Base-by-base conservation (phyloP, 2,797 vertebrate genomes). In the Pangasius sanitwongsei region DNA sequence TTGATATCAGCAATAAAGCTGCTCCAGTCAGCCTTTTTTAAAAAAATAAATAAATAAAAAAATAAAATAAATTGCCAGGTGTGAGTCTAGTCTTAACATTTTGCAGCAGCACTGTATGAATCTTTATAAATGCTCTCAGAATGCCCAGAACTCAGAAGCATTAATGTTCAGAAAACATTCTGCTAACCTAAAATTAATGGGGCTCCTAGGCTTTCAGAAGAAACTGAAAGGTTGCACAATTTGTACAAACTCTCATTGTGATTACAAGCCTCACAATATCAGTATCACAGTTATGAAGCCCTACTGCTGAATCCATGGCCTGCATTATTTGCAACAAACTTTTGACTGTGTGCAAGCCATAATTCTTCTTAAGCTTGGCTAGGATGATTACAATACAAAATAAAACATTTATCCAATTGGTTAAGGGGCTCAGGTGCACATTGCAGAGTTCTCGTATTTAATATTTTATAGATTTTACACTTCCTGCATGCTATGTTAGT, bases 311-410 rank as follows among this genome's bases (percentile, higher is more conserved):
- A 77, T 50, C 6, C 23, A 50, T 15, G 11, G 5, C 41, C n/a
- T 80, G 48, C 75, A 78, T 78, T 78, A 78, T 57, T 57, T 57
- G 31, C 48, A 77, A n/a, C 74, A 77, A n/a, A 18, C 75, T 55
- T 9, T 31, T 15, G 48, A 78, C 18, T 31, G 50, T n/a, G 16
- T 8, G 28, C 7, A 31, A 80, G n/a, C 6, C n/a, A 55, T 34
- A 37, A 20, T 12, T 34, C 31, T 12, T 34, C 53, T 23, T 34
- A 34, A 18, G 28, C 12, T 50, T 53, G 16, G 6, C 16, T 80
- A 78, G 6, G 18, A 57, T 23, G 55, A 83, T 44, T 83, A 44
- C 13, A 48, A n/a, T 63, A n/a, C 6, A 83, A 61, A 44, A 83
- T 28, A 41, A 63, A 63, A 37, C 31, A 59, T 25, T 23, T 4